Evolutionary conservation across 1,140 invertebrate genomes (phyloP).

Genomic region (Cryptotermes secundus): DNA sequence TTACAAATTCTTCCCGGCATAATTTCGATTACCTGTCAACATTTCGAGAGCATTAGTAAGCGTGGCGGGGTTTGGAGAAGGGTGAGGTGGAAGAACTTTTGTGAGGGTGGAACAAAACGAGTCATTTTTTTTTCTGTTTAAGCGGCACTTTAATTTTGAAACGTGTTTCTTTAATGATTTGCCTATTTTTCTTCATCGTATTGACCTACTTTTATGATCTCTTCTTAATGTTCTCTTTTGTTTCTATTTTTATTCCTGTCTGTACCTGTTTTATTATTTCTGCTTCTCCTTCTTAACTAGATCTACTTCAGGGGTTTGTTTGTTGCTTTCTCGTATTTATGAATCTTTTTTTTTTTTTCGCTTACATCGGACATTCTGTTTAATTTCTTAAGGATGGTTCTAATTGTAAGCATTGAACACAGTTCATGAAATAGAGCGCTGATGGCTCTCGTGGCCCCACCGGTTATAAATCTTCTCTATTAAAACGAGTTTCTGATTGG

Average conservation of each 20-base stretch:
- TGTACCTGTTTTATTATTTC: not conserved
- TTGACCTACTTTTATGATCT: not conserved
- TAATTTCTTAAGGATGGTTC: not conserved
- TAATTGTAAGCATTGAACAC: not conserved
- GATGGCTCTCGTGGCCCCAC: not conserved
- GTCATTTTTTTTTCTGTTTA: not conserved
- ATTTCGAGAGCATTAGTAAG: not conserved
- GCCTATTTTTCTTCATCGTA: not conserved
- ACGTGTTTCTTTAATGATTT: not conserved
- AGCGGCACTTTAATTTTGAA: not conserved
- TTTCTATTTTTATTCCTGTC: not conserved
- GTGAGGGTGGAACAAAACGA: not conserved
- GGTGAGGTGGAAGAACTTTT: not conserved
- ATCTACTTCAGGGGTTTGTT: not conserved
- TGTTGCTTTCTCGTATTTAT: not conserved
- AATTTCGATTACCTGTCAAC: not conserved
- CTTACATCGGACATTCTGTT: not conserved
- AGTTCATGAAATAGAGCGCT: not conserved
- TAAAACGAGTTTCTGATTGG: not conserved
- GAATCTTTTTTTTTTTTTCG: not conserved
- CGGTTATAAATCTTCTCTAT: not conserved
- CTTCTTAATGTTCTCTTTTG: not conserved
- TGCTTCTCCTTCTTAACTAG: not conserved
- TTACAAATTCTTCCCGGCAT: not conserved
- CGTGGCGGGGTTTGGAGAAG: not conserved